Percentiles rank a stretch among this genome's conserved stretches.
These are phyloP conservation scores for Calycopis cecrops DNA, from an alignment of 1,140 invertebrate species.

Conservation along the genomic window DNA sequence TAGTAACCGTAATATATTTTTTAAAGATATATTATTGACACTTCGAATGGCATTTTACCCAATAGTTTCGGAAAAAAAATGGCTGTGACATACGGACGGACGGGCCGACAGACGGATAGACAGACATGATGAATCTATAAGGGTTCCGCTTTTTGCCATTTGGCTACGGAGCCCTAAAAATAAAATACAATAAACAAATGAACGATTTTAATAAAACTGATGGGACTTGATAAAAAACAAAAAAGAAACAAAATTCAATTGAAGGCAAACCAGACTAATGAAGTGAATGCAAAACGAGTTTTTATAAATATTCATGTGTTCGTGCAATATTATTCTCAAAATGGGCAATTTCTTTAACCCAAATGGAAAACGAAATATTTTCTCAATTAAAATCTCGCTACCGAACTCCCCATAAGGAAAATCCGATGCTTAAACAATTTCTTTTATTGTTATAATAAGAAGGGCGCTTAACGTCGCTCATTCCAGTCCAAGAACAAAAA, in stretches of 20 bases:
- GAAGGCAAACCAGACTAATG: conserved; percentile 20
- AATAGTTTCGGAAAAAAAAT: too few relatives aligned
- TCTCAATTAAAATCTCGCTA: conserved; percentile 26
- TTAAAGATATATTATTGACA: too few relatives aligned
- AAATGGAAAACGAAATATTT: conserved; percentile 26
- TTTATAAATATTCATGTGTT: conserved; percentile 28
- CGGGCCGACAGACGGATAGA: too few relatives aligned
- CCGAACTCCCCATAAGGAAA: conserved; percentile 21
- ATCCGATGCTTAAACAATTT: conserved; percentile 21
- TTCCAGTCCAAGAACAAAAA: conserved; percentile 11
- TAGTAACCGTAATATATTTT: too few relatives aligned
- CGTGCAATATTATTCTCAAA: conserved; percentile 20
- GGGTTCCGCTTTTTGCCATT: too few relatives aligned
- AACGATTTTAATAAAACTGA: too few relatives aligned
- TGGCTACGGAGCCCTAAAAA: too few relatives aligned
- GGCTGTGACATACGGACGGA: too few relatives aligned
- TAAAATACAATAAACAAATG: too few relatives aligned
- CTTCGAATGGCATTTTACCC: too few relatives aligned
- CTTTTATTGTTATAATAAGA: conserved; percentile 29
- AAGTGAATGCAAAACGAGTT: conserved; percentile 24
- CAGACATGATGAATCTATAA: too few relatives aligned
- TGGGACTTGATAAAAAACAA: neutral
- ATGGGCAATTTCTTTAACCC: conserved; percentile 20
- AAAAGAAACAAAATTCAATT: conserved; percentile 3
- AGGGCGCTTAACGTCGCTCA: conserved; percentile 18